Evolutionary conservation across 2,888 invertebrate species (phyloP), one percentile per base, ranked within the genome.

Genomic region (Gymnoscelis rufifasciata): DNA sequence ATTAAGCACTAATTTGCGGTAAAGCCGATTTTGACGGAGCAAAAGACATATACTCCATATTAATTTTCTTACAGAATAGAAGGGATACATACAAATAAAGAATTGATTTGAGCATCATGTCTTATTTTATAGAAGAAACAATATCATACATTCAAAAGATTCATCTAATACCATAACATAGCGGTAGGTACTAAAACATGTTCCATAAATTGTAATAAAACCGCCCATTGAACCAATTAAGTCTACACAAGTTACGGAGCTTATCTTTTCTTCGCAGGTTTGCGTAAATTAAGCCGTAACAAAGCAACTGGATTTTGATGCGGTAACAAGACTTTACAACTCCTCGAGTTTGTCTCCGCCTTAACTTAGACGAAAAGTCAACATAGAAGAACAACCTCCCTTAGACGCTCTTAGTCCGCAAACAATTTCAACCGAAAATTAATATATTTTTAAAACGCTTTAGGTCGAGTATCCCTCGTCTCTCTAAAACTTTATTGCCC

Each of bases 401-500:
- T 51, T 39, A 40, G 7, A 30, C 40, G 33, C 33, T 37, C 33
- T 12, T 23, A 44, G 38, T 56, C 52, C 51, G 51, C 19, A 31
- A 36, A 44, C 43, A 47, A 33, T 64, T 62, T 67, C 47, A 68
- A 57, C 51, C 60, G 50, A 60, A 62, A 63, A 64, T 65, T 66
- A 69, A 71, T 69, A 69, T 64, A n/a, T 66, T 69, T 70, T 68
- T 59, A 49, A 62, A 68, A 53, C 52, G 52, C 65, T 65, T 66
- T 62, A 63, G 53, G 64, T 66, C 55, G 62, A 70, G 59, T 66
- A 72, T 62, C 54, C 60, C 59, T 56, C 60, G 56, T 64, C 64
- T 64, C 65, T 57, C 63, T 60, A 57, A 53, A 65, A 70, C 59
- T 76, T 76, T 76, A 78, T 75, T 66, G 64, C 59, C 74, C 74